Base-by-base conservation (phyloP, 2,888 invertebrate species). In the Heliconius hortense region DNA sequence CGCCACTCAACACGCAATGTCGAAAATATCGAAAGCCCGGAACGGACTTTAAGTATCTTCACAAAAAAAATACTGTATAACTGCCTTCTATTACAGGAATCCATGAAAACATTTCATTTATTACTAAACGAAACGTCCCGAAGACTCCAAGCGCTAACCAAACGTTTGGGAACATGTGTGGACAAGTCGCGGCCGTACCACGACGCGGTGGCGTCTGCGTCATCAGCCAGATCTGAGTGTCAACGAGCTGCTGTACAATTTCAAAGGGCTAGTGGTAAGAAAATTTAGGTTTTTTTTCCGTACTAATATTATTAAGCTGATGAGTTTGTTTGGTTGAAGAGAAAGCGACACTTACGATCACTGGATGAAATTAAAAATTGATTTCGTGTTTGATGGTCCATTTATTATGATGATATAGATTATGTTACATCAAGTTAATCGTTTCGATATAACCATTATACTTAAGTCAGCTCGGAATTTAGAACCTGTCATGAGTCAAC, bases 171-270 rank as follows among this genome's bases (percentile, higher is more conserved):
- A 21, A 95, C 95, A 75, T 97, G 97, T 85, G 98, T 99, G 81
- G 97, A 98, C 85, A 96, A 97, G 87, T 97, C 98, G 2, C 94
- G 98, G 79, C 98, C 98, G 8, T 99, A 98, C 90, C 98, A 98
- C 90, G 98, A 98, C 81, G 96, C 98, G 0, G 90, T 96, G 76
- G 96, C 96, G 74, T 95, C 96, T 53, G 97, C 98, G 0, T 96
- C 96, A 74, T 94, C 95, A 84, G 97, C 98, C 11, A 95, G 96
- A 84, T 94, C 96, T 48, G 97, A 98, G 85, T 98, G 98, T 84
- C 97, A 99, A 88, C 96, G 96, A 83, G 98, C 98, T 53, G 98
- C 98, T 53, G 96, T 97, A 21, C 96, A 97, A 85, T 99, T 97
- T 90, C 98, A 98, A 90, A 95, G 97, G 82, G 98, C 98, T 59